These are phyloP conservation scores for Drosophila ananassae DNA, from an alignment of 1,140 invertebrate genomes.

Conservation along the genomic window DNA sequence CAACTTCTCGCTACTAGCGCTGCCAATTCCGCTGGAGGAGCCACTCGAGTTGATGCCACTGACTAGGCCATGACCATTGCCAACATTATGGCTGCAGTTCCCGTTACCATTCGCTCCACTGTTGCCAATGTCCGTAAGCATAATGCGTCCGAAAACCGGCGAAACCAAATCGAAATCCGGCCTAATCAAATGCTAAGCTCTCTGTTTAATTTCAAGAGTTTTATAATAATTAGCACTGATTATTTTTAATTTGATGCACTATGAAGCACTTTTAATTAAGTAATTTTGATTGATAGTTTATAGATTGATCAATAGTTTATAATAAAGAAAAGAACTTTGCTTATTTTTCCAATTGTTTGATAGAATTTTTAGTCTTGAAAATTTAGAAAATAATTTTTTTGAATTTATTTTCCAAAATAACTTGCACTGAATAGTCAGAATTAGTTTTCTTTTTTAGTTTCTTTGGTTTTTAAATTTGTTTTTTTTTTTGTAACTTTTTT, in stretches of 20 bases:
- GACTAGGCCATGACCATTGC: conserved; percentile 55
- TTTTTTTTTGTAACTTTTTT: background rate
- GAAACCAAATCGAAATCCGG: conserved; percentile 9
- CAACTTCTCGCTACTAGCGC: conserved; percentile 52
- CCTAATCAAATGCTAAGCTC: conserved; percentile 9
- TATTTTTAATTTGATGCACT: conserved; percentile 7
- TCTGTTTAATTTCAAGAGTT: conserved; percentile 3
- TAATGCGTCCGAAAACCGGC: conserved; percentile 48
- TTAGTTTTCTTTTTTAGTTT: background rate
- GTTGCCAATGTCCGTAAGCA: conserved; percentile 59
- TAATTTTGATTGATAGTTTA: background rate
- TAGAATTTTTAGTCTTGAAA: no score
- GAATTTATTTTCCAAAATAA: no score
- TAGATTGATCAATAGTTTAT: background rate
- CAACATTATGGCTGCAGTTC: conserved; percentile 52
- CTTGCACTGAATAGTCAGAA: no score
- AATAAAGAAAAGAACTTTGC: no score
- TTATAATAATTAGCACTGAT: conserved; percentile 6
- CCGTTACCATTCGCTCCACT: conserved; percentile 26
- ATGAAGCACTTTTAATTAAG: background rate
- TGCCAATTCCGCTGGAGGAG: conserved; percentile 45
- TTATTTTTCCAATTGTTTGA: no score
- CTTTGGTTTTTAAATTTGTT: background rate
- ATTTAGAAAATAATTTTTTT: no score
- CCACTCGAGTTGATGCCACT: conserved; percentile 27